Percentiles rank a stretch among this genome's conserved stretches.
Conservation (phyloP, 2,113 vertebrate genomes). For the Sinosuthora webbiana region DNA sequence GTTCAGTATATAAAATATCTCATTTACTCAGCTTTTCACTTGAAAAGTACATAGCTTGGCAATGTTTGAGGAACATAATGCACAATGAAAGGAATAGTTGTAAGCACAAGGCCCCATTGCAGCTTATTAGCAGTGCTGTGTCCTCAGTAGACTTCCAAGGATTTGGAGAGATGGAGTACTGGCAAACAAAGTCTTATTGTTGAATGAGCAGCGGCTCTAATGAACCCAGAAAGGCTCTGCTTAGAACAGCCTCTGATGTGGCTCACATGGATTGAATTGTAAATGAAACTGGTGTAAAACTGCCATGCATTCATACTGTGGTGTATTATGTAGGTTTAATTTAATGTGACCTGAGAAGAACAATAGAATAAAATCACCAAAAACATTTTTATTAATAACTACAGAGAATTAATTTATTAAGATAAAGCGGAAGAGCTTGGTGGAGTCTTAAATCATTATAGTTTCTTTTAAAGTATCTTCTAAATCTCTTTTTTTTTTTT, state of each 20-base stretch:
- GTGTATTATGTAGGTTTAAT: background rate
- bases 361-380: background rate
- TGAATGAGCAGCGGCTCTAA: slow-evolving; percentile 13
- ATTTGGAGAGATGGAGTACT: slow-evolving; percentile 26
- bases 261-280: background rate
- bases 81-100: background rate
- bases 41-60: background rate
- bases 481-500: background rate
- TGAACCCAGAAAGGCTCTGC: background rate
- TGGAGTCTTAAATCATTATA: background rate
- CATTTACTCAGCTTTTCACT: slow-evolving; percentile 8
- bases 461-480: background rate
- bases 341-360: background rate
- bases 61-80: background rate
- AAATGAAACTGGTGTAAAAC: background rate
- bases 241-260: background rate
- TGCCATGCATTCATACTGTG: background rate
- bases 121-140: slow-evolving; percentile 21
- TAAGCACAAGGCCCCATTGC: background rate
- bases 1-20: background rate
- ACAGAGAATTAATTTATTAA: background rate
- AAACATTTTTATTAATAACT: background rate
- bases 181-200: slow-evolving; percentile 1
- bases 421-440: background rate
- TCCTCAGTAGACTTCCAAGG: background rate